Conservation (phyloP, 2,113 vertebrate genomes). For the Heterotis niloticus region DNA sequence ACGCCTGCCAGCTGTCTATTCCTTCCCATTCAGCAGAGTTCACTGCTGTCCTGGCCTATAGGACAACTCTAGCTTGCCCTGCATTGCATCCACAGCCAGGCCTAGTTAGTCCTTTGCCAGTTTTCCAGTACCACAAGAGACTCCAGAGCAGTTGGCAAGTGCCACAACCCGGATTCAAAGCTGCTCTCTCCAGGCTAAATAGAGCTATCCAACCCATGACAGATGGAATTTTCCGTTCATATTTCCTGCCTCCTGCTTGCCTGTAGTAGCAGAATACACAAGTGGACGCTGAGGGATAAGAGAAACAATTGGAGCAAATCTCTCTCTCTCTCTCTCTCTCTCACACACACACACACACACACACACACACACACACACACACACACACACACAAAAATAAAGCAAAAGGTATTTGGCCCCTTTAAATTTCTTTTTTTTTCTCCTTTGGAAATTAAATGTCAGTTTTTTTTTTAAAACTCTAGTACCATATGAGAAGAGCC, state of each 20-base stretch:
- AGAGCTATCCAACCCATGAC: slow-evolving; percentile 61
- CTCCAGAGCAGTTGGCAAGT: slow-evolving; percentile 61
- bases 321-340: no score
- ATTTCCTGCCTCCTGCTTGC: slow-evolving; percentile 34
- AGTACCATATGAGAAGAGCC: slow-evolving; percentile 32
- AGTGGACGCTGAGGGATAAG: not conserved
- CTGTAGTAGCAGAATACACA: slow-evolving; percentile 10
- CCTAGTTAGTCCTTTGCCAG: slow-evolving; percentile 44
- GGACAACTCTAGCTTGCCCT: not conserved
- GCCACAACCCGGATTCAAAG: slow-evolving; percentile 65
- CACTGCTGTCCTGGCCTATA: slow-evolving; percentile 35
- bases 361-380: no score
- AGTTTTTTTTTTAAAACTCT: no score
- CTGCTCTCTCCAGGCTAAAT: slow-evolving; percentile 63
- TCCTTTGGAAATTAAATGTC: no score
- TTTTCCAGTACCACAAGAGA: slow-evolving; percentile 54
- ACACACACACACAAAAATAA: not conserved
- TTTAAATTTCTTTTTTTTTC: not conserved
- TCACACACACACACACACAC: no score
- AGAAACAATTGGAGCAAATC: not conserved
- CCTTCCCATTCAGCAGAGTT: slow-evolving; percentile 31
- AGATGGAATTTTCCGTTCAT: slow-evolving; percentile 67
- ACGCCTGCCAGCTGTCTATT: slow-evolving; percentile 28
- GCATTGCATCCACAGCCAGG: slow-evolving; percentile 33
- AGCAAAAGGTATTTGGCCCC: not conserved